Percentiles rank a stretch among this genome's conserved stretches.
phyloP scores from a whole-genome alignment of 2,797 vertebrate species.

The Galaxias olidus region DNA sequence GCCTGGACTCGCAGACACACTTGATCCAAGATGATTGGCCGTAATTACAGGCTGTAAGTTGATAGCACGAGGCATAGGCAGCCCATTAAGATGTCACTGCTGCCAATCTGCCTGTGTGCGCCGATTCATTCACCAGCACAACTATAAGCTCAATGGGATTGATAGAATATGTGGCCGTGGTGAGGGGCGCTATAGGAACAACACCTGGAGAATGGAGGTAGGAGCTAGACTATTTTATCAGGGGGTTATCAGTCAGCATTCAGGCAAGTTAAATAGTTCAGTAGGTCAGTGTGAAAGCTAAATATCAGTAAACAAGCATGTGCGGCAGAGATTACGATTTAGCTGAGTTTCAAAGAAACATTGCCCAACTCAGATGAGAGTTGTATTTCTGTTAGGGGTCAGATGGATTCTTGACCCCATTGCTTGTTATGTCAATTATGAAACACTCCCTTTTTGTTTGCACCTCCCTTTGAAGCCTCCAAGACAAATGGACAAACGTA shows the following conservation, averaged over 20 bases:
- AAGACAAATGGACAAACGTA: too few relatives aligned
- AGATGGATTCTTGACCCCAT: too few relatives aligned
- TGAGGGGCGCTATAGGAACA: constrained; percentile 54
- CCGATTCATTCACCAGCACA: constrained; percentile 55
- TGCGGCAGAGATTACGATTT: too few relatives aligned
- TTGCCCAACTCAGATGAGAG: too few relatives aligned
- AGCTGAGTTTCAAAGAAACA: too few relatives aligned
- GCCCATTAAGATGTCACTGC: constrained; percentile 76
- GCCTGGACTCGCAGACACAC: constrained; percentile 70
- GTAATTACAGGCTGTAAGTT: constrained; percentile 81
- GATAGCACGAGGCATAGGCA: constrained; percentile 74
- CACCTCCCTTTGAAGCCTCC: too few relatives aligned
- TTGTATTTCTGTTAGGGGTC: too few relatives aligned
- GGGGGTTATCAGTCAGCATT: constrained; percentile 35
- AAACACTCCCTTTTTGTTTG: too few relatives aligned
- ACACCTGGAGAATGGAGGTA: constrained; percentile 70
- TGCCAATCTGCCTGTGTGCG: constrained; percentile 47
- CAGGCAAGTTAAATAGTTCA: neutral
- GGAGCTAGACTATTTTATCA: constrained; percentile 42
- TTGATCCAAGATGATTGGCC: constrained; percentile 78
- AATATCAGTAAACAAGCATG: too few relatives aligned
- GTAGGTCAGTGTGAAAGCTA: too few relatives aligned
- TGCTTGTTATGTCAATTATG: too few relatives aligned
- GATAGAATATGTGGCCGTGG: constrained; percentile 38
- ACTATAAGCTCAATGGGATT: constrained; percentile 32